A percentile compares a stretch with the other conserved stretches of the same genome.
Evolutionary conservation across 2,797 vertebrate genomes (phyloP).

Genomic region (Cyclopterus lumpus): DNA sequence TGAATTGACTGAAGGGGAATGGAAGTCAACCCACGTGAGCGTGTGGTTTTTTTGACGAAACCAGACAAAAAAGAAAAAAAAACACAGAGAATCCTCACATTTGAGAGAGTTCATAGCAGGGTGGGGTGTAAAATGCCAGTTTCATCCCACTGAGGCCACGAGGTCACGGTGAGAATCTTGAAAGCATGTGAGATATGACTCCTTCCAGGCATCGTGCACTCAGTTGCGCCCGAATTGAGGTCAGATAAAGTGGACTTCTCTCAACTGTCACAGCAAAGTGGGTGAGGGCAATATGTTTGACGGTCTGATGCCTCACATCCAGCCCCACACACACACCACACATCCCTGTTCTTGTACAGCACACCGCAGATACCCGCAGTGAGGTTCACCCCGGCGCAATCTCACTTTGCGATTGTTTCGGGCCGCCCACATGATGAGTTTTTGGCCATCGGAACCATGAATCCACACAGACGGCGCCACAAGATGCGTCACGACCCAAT

Average conservation of each 20-base stretch:
- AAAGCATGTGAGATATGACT: not conserved
- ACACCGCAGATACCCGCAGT: not conserved
- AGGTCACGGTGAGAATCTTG: not conserved
- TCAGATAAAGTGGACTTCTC: slow-evolving; percentile 12
- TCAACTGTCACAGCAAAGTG: not conserved
- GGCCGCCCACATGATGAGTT: not conserved
- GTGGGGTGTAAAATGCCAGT: slow-evolving; percentile 24
- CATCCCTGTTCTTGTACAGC: slow-evolving; percentile 12
- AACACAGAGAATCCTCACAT: slow-evolving; percentile 2
- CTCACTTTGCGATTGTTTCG: not conserved
- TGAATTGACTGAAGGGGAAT: slow-evolving; percentile 43
- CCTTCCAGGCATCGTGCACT: not conserved
- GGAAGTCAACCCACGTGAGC: slow-evolving; percentile 52
- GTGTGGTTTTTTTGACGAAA: slow-evolving; percentile 39
- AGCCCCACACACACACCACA: not conserved
- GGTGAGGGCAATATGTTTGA: not conserved
- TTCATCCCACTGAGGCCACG: slow-evolving; percentile 11
- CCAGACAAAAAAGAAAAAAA: not conserved
- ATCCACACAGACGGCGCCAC: slow-evolving; percentile 40
- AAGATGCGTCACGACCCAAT: slow-evolving; percentile 43
- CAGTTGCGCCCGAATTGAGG: not conserved
- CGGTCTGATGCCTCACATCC: not conserved
- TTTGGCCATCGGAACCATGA: slow-evolving; percentile 14
- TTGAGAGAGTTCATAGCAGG: slow-evolving; percentile 1
- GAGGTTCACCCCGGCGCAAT: not conserved